These are phyloP conservation scores for Myrmecophaga tridactyla DNA, from an alignment of 2,113 vertebrate species.

Conservation along the genomic window DNA sequence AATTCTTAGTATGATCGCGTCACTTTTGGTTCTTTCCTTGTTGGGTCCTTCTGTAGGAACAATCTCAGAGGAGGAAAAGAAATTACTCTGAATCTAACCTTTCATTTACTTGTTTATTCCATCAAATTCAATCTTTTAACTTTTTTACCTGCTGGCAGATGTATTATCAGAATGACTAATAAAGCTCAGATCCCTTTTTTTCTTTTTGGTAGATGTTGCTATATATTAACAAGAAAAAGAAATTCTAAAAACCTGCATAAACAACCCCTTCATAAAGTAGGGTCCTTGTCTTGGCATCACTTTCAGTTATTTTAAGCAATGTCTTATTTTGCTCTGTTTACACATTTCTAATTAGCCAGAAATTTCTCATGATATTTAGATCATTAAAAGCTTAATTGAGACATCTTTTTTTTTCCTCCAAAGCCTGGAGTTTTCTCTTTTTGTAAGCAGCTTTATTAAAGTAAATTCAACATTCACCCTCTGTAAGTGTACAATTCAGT, in stretches of 20 bases:
- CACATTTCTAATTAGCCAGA: constrained; percentile 64
- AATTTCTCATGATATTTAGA: constrained; percentile 47
- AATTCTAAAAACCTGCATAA: neutral
- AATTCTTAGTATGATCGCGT: neutral
- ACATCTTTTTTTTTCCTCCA: constrained; percentile 5
- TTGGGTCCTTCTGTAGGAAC: neutral
- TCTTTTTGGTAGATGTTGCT: neutral
- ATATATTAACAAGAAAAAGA: neutral
- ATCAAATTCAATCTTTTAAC: neutral
- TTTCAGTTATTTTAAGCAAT: constrained; percentile 57
- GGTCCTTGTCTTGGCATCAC: neutral
- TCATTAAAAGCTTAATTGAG: constrained; percentile 57
- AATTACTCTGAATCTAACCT: neutral
- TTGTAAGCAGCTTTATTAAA: neutral
- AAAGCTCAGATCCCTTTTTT: neutral
- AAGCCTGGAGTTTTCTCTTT: constrained; percentile 16
- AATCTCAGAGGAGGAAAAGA: neutral
- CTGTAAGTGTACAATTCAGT: neutral
- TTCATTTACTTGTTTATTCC: neutral
- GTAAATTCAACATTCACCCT: neutral
- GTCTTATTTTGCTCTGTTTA: constrained; percentile 60
- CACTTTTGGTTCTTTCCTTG: neutral
- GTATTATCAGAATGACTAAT: neutral
- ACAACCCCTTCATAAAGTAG: neutral
- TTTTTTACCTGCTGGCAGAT: neutral